A percentile compares a stretch with the other conserved stretches of the same genome.
phyloP scores from a whole-genome alignment of 2,888 invertebrate genomes.

The Luperina nickerlii region DNA sequence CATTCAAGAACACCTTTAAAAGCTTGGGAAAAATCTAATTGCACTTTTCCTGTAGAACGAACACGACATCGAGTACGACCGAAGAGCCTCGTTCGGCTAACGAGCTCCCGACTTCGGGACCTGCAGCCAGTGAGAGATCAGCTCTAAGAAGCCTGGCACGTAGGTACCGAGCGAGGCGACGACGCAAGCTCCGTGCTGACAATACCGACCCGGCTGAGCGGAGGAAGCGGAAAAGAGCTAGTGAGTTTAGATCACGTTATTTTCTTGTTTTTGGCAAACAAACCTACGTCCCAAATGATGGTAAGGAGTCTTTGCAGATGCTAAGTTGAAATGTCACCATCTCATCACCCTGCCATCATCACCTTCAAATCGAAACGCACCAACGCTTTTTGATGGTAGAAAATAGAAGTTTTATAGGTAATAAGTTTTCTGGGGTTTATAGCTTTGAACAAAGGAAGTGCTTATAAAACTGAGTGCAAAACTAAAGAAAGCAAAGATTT shows the following conservation, averaged over 20 bases:
- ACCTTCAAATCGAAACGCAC: neutral
- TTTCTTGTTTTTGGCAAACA: neutral
- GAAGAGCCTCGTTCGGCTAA: slow-evolving; percentile 89
- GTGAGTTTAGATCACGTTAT: slow-evolving; percentile 70
- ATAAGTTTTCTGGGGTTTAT: neutral
- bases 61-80: slow-evolving; percentile 83
- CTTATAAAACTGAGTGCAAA: neutral
- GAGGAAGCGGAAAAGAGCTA: slow-evolving; percentile 89
- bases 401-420: neutral
- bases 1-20: slow-evolving; percentile 9
- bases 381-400: neutral
- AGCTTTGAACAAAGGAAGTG: neutral
- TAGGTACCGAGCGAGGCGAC: slow-evolving; percentile 90
- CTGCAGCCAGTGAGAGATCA: slow-evolving; percentile 90
- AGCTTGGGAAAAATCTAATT: slow-evolving; percentile 29
- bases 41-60: slow-evolving; percentile 64
- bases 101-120: slow-evolving; percentile 92
- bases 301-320: neutral
- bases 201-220: slow-evolving; percentile 85
- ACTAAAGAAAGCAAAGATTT: neutral
- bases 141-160: slow-evolving; percentile 93
- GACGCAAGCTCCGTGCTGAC: slow-evolving; percentile 85
- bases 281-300: neutral
- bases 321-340: neutral
- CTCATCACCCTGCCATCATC: neutral